Percentiles rank a stretch among this genome's conserved stretches.
These are phyloP conservation scores for Meloidogyne hapla DNA, from an alignment of 1,140 invertebrate genomes.

Conservation along the genomic window DNA sequence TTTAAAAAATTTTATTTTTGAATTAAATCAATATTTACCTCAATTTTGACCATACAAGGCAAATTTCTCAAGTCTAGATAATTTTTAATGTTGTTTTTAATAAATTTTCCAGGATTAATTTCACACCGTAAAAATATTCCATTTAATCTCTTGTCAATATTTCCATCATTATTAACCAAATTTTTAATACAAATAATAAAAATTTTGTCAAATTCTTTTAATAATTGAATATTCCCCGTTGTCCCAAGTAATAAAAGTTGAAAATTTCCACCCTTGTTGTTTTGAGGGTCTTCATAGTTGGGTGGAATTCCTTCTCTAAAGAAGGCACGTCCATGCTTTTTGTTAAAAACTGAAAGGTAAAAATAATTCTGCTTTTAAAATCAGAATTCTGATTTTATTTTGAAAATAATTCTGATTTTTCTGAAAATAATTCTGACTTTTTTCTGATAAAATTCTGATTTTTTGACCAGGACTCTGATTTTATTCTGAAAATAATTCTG, in stretches of 20 bases:
- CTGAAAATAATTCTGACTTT: too few relatives aligned
- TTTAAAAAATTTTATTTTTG: not conserved
- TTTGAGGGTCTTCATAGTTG: not conserved
- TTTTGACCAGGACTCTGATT: too few relatives aligned
- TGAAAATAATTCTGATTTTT: too few relatives aligned
- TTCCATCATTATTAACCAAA: not conserved
- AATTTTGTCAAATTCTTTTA: not conserved
- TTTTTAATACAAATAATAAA: not conserved
- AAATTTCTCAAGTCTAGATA: not conserved
- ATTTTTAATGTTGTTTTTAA: not conserved
- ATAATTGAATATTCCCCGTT: not conserved
- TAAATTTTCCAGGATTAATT: not conserved
- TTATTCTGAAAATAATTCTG: too few relatives aligned
- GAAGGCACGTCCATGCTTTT: not conserved
- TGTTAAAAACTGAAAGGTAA: not conserved
- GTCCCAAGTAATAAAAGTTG: not conserved
- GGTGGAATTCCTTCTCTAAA: not conserved
- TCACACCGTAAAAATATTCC: not conserved
- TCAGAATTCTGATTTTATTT: too few relatives aligned
- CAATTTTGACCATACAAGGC: constrained; percentile 3
- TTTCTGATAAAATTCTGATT: too few relatives aligned
- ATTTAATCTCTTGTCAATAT: not conserved
- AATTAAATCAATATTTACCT: not conserved
- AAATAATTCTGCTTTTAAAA: too few relatives aligned
- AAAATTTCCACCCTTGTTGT: not conserved